Evolutionary conservation across 2,113 vertebrate species (phyloP).

Genomic region (Notechis scutatus): DNA sequence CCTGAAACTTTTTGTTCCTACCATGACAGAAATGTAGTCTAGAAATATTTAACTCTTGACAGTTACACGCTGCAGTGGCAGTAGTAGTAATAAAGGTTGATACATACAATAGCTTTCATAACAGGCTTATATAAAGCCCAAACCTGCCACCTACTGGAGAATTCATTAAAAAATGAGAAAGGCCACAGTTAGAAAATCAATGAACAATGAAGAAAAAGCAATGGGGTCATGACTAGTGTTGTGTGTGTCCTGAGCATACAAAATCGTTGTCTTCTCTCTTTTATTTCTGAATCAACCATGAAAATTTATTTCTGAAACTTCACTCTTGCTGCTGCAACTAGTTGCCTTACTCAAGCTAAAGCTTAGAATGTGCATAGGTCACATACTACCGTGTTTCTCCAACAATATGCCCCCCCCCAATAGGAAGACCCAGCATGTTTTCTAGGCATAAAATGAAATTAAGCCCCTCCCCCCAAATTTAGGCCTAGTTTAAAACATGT

Average conservation of each 20-base stretch:
- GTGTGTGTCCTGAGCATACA: neutral
- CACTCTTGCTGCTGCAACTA: neutral
- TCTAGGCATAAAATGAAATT: no score
- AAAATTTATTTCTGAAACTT: neutral
- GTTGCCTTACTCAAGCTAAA: neutral
- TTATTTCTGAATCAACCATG: neutral
- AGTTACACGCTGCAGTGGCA: neutral
- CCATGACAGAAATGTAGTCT: neutral
- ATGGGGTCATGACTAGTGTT: neutral
- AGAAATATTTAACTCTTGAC: neutral
- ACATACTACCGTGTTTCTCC: neutral
- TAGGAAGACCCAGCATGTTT: no score
- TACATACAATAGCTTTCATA: neutral
- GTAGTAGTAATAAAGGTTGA: neutral
- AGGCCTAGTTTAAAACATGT: no score
- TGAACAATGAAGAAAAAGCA: neutral
- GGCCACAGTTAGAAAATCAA: neutral
- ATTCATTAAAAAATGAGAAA: neutral
- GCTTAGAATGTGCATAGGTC: neutral
- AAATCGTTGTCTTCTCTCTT: neutral
- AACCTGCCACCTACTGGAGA: slow-evolving; percentile 1
- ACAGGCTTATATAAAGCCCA: neutral
- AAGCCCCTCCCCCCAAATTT: no score
- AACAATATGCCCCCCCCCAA: no score
- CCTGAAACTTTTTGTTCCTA: neutral